A percentile compares a stretch with the other conserved stretches of the same genome.
These are phyloP conservation scores for Mastomys coucha DNA, from an alignment of 2,113 vertebrate genomes.

Conservation along the genomic window DNA sequence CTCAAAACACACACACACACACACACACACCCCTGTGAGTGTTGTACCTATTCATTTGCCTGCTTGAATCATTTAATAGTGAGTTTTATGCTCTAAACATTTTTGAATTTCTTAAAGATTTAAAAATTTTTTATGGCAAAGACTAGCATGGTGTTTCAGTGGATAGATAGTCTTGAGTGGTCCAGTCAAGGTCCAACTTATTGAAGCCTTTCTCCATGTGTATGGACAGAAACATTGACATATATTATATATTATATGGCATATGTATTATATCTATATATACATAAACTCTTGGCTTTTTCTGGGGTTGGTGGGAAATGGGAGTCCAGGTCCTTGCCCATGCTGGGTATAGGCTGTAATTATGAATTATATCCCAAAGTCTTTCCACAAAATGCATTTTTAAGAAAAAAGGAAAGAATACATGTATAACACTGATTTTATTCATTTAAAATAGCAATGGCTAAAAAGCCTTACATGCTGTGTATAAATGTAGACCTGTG, in stretches of 20 bases:
- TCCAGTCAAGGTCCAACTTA: not conserved
- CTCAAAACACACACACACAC: not conserved
- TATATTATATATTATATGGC: too few relatives aligned
- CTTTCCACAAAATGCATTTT: not conserved
- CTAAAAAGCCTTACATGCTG: not conserved
- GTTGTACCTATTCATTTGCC: not conserved
- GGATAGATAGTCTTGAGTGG: not conserved
- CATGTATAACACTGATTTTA: not conserved
- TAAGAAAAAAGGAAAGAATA: not conserved
- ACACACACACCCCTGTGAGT: not conserved
- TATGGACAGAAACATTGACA: not conserved
- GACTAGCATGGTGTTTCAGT: not conserved
- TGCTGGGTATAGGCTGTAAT: not conserved
- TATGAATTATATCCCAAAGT: not conserved
- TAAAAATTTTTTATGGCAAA: not conserved
- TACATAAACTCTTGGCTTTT: too few relatives aligned
- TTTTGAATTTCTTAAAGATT: not conserved
- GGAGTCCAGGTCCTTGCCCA: not conserved
- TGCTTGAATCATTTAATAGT: not conserved
- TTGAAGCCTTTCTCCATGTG: not conserved
- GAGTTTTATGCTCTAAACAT: not conserved
- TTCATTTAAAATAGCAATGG: slow-evolving; percentile 32
- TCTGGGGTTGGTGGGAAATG: not conserved
- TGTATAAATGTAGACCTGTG: not conserved
- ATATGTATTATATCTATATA: too few relatives aligned